A percentile compares a stretch with the other conserved stretches of the same genome.
Evolutionary conservation across 2,113 vertebrate species (phyloP).

Genomic region (Cinclus mexicanus): DNA sequence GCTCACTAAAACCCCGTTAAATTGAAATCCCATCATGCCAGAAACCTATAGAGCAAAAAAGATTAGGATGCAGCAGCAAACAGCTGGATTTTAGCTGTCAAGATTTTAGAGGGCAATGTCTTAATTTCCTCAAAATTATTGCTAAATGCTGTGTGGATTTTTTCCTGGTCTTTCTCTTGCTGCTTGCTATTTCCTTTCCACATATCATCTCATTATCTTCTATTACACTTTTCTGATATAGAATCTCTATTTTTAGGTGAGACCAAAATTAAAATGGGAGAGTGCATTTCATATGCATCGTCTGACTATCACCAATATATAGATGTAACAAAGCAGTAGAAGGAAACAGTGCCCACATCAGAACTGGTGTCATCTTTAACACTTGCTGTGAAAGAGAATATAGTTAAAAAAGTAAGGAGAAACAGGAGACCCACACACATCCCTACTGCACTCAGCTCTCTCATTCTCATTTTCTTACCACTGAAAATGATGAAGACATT

Average conservation of each 20-base stretch:
- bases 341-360: not conserved
- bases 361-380: not conserved
- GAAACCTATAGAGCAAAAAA: not conserved
- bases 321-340: not conserved
- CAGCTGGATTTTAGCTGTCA: not conserved
- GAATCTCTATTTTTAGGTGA: not conserved
- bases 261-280: not conserved
- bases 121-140: not conserved
- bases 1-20: not conserved
- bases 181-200: not conserved
- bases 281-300: fast-evolving
- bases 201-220: not conserved
- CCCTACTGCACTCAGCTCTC: not conserved
- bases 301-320: no score
- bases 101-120: not conserved
- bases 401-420: not conserved
- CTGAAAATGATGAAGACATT: not conserved
- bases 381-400: not conserved
- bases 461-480: not conserved
- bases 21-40: not conserved
- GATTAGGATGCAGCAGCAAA: not conserved
- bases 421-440: not conserved
- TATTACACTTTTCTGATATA: not conserved
- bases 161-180: not conserved
- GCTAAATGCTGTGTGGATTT: not conserved